Evolutionary conservation across 2,797 vertebrate genomes (phyloP), one percentile per base, ranked within the genome.

Genomic region (Acridotheres tristis): DNA sequence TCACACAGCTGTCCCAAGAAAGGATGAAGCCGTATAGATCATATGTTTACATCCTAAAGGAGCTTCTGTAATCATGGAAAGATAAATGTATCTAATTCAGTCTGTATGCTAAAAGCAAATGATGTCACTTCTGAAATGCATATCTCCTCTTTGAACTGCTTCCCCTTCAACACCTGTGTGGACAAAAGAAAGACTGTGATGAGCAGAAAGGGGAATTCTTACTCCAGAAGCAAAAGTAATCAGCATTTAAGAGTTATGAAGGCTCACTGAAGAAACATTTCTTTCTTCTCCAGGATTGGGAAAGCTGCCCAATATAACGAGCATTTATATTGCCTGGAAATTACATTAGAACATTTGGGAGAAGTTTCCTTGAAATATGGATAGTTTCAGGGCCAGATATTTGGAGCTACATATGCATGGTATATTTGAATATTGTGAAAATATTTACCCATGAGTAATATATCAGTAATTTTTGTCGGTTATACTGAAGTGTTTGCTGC

Each of bases 291-390:
- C 36, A 55, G 18, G 16, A 2, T 40, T 88, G 94, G 94, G 93
- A 96, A 93, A 81, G 76, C 26, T 91, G 90, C 91, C 95, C 58
- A 34, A 78, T 78, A 66, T 3, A 88, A 48, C 11, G 62, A 94
- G 30, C 54, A 66, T 90, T 91, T 96, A 89, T 83, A 80, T 85
- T 81, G 94, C 91, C 91, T 95, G 93, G 95, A 96, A 96, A 94
- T 86, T 78, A 66, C 88, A 95, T 95, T 94, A 94, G 82, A 94
- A 92, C 80, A 78, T 84, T 88, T 93, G 68, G 68, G 54, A 88
- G 48, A 94, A 54, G 22, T 79, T 92, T 92, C 38, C 78, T 89
- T 85, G 83, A 89, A 91, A 92, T 88, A 94, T 42, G 45, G 54
- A 83, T 61, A 25, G 14, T 82, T 86, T 79, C 27, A 72, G 61